These are phyloP conservation scores for Hyposoter dolosus DNA, from an alignment of 2,888 invertebrate species.

Conservation along the genomic window DNA sequence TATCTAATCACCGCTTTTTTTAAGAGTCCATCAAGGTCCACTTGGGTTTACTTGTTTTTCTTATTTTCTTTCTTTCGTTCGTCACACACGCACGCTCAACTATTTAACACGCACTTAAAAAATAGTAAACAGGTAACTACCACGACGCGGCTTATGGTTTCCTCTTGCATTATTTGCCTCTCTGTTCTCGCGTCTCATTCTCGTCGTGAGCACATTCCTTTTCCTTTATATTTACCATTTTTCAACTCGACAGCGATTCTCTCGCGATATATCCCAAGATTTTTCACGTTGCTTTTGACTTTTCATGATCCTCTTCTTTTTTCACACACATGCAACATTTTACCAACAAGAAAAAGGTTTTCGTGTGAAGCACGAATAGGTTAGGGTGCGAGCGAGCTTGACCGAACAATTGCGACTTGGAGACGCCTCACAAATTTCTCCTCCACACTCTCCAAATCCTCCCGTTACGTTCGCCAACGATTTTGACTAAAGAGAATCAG, in stretches of 20 bases:
- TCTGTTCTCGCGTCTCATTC: conserved; percentile 11
- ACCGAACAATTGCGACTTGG: conserved; percentile 48
- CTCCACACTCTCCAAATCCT: neutral
- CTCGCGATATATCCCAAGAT: neutral
- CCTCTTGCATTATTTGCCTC: conserved; percentile 39
- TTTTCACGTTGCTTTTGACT: neutral
- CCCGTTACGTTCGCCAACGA: neutral
- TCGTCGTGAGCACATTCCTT: conserved; percentile 17
- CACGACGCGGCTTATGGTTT: conserved; percentile 62
- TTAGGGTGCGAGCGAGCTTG: conserved; percentile 65
- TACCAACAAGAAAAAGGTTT: conserved; percentile 24
- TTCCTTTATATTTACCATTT: neutral
- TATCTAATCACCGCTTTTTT: conserved; percentile 54
- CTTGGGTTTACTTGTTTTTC: conserved; percentile 23
- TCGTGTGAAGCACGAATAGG: conserved; percentile 9
- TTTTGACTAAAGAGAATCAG: neutral
- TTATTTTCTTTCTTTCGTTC: neutral
- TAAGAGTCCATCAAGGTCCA: conserved; percentile 67
- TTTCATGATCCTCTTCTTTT: conserved; percentile 17
- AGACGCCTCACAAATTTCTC: conserved; percentile 13
- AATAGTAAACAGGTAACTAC: conserved; percentile 72
- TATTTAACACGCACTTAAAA: conserved; percentile 72
- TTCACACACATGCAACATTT: conserved; percentile 6
- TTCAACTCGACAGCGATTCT: neutral
- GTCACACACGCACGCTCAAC: conserved; percentile 53